Evolutionary conservation across 2,797 vertebrate genomes (phyloP).

Genomic region (Urocyon cinereoargenteus): DNA sequence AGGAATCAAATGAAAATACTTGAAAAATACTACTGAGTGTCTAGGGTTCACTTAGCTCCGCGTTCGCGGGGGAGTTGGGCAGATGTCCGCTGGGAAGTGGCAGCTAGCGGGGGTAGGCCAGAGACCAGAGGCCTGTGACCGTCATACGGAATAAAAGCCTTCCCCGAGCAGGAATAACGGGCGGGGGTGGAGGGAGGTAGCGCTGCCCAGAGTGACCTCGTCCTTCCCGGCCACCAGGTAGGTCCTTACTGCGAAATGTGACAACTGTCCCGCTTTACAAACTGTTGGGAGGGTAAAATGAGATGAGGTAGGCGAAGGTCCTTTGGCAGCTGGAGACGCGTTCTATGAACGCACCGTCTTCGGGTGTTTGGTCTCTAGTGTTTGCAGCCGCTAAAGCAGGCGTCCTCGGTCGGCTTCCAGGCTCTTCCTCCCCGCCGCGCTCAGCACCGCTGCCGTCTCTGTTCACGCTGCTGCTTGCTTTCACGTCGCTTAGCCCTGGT

Average conservation of each 20-base stretch:
- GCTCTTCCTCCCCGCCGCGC: not conserved
- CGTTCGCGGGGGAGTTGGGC: not conserved
- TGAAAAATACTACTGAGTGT: not conserved
- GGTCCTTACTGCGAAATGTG: not conserved
- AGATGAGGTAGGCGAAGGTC: not conserved
- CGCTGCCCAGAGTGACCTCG: rapidly evolving
- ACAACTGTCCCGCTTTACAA: not conserved
- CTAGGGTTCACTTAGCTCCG: not conserved
- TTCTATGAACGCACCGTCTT: not conserved
- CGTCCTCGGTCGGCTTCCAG: rapidly evolving
- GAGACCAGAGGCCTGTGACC: not conserved
- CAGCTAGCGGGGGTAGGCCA: not conserved
- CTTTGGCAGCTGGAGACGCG: not conserved
- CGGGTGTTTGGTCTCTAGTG: not conserved
- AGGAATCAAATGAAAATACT: not conserved
- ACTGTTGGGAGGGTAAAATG: not conserved
- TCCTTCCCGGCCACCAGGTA: not conserved
- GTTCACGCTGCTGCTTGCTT: not conserved
- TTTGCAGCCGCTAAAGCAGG: too few relatives aligned
- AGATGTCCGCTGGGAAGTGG: rapidly evolving
- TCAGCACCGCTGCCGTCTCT: rapidly evolving
- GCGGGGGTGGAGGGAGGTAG: not conserved
- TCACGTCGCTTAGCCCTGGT: too few relatives aligned
- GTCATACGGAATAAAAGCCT: not conserved
- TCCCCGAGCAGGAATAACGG: not conserved